phyloP scores from a whole-genome alignment of 2,113 vertebrate genomes.

The Tichodroma muraria region DNA sequence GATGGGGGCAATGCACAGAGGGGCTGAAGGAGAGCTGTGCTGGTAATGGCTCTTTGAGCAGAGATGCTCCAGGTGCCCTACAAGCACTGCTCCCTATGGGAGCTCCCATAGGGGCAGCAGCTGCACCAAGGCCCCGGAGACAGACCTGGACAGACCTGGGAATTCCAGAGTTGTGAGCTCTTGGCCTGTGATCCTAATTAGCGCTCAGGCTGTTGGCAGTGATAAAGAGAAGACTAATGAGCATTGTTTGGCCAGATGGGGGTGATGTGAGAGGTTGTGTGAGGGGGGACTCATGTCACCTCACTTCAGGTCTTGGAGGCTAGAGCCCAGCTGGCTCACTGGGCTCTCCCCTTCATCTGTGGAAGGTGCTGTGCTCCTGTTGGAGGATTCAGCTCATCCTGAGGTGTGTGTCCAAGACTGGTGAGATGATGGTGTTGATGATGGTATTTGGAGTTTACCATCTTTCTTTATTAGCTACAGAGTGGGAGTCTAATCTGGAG shows the following conservation, averaged over 20 bases:
- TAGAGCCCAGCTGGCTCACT: neutral
- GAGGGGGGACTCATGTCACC: neutral
- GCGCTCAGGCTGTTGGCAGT: neutral
- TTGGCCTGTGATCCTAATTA: neutral
- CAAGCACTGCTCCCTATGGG: neutral
- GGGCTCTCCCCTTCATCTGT: neutral
- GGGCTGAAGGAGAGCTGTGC: neutral
- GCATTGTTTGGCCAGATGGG: neutral
- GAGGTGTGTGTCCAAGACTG: neutral
- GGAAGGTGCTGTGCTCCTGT: neutral
- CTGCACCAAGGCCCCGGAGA: neutral
- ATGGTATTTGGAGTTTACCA: neutral
- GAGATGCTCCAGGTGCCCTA: neutral
- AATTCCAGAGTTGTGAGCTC: neutral
- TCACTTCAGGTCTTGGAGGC: neutral
- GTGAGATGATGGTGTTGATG: neutral
- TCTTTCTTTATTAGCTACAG: neutral
- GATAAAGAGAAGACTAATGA: neutral
- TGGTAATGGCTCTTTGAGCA: neutral
- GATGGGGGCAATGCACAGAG: neutral
- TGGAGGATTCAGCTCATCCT: neutral
- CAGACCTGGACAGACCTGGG: neutral
- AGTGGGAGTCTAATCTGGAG: neutral
- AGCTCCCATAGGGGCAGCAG: neutral
- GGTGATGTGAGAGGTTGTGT: neutral